Evolutionary conservation across 2,888 invertebrate species (phyloP).

Genomic region (Cheilosia variabilis): DNA sequence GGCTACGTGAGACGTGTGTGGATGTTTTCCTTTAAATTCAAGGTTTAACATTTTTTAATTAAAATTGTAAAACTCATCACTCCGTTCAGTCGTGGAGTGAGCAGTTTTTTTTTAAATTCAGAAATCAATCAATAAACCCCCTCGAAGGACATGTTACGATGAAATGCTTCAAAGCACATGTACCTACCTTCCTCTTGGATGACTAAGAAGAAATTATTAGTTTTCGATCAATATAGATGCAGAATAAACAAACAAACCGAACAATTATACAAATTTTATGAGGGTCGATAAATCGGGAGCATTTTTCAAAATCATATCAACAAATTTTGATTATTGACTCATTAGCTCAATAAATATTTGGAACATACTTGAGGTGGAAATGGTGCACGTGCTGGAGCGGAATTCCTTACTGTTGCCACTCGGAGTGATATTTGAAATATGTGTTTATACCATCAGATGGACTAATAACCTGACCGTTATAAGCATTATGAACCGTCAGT

Average conservation of each 20-base stretch:
- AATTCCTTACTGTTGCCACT: conserved; percentile 6
- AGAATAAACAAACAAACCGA: conserved; percentile 35
- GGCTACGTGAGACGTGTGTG: no score
- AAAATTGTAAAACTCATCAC: no score
- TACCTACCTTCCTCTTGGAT: neutral
- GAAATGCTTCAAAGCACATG: no score
- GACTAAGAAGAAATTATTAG: conserved; percentile 4
- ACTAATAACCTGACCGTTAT: neutral
- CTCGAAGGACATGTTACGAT: no score
- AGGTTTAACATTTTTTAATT: no score
- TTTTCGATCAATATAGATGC: neutral
- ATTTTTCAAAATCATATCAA: conserved; percentile 9
- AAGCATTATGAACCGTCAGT: no score
- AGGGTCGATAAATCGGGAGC: conserved; percentile 10
- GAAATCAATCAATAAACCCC: no score
- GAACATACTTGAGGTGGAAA: conserved; percentile 18
- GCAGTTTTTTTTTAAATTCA: no score
- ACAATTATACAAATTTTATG: conserved; percentile 30
- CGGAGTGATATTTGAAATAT: neutral
- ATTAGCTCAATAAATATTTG: conserved; percentile 37
- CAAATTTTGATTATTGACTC: conserved; percentile 50
- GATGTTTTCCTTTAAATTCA: neutral
- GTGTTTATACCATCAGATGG: neutral
- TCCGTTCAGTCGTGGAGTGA: no score
- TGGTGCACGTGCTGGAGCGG: conserved; percentile 40